phyloP scores from a whole-genome alignment of 2,797 vertebrate genomes.

The Dicrostonyx torquatus region DNA sequence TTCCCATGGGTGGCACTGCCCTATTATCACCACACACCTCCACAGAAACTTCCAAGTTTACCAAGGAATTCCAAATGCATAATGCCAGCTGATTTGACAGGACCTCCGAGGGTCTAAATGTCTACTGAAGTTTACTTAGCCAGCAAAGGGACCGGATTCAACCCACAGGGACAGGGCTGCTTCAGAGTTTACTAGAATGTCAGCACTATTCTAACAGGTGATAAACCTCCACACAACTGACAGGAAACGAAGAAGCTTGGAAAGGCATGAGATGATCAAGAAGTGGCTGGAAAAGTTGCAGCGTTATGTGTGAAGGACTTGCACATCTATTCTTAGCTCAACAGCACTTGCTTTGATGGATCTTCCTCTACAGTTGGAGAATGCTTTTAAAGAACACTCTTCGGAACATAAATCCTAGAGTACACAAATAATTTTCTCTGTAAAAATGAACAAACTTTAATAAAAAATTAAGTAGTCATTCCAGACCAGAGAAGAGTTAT shows the following conservation, averaged over 20 bases:
- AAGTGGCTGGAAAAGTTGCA: not conserved
- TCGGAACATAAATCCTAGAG: not conserved
- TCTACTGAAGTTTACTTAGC: not conserved
- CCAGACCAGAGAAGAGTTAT: not conserved
- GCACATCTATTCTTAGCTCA: not conserved
- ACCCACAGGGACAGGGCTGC: not conserved
- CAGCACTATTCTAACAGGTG: not conserved
- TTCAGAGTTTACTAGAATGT: not conserved
- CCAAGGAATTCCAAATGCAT: not conserved
- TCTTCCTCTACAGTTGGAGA: not conserved
- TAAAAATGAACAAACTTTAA: not conserved
- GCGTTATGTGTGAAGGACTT: not conserved
- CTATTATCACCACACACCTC: not conserved
- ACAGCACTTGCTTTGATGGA: not conserved
- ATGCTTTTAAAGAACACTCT: not conserved
- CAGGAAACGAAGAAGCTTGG: not conserved
- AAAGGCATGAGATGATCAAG: not conserved
- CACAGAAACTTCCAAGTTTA: not conserved
- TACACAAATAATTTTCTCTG: not conserved
- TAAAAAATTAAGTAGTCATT: not conserved
- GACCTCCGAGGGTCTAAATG: not conserved
- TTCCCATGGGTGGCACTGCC: not conserved
- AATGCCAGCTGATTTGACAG: not conserved
- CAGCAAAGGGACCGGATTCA: not conserved
- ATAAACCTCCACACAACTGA: not conserved